Evolutionary conservation across 2,113 vertebrate species (phyloP).

Genomic region (Polyodon spathula): DNA sequence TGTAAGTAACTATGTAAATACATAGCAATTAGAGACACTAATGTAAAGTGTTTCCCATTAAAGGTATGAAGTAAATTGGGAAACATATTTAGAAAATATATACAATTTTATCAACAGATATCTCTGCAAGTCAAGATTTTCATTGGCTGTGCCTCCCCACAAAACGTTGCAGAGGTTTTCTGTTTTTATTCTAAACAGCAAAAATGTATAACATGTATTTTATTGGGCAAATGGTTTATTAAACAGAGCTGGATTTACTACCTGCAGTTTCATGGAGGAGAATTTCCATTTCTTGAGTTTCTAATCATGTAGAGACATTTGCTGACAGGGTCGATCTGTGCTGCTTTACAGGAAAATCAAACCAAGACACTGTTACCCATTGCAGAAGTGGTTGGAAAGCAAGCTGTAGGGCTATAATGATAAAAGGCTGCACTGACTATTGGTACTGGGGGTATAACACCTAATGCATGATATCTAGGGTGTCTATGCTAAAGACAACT

Average conservation of each 20-base stretch:
- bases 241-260: slow-evolving; percentile 29
- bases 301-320: slow-evolving; percentile 32
- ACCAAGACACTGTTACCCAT: slow-evolving; percentile 10
- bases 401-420: not conserved
- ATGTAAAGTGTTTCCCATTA: too few relatives aligned
- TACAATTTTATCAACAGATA: not conserved
- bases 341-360: slow-evolving; percentile 12
- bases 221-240: slow-evolving; percentile 1
- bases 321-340: not conserved
- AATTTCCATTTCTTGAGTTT: slow-evolving; percentile 21
- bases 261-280: slow-evolving; percentile 24
- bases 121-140: not conserved
- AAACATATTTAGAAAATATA: too few relatives aligned
- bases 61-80: too few relatives aligned
- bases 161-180: too few relatives aligned
- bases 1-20: too few relatives aligned
- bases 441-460: not conserved
- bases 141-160: too few relatives aligned
- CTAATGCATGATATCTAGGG: not conserved
- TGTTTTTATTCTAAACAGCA: too few relatives aligned
- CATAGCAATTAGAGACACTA: too few relatives aligned
- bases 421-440: not conserved
- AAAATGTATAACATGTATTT: too few relatives aligned
- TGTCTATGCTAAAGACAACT: not conserved
- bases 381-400: slow-evolving; percentile 11